These are phyloP conservation scores for Proterorhinus semilunaris DNA, from an alignment of 2,113 vertebrate genomes.

Conservation along the genomic window DNA sequence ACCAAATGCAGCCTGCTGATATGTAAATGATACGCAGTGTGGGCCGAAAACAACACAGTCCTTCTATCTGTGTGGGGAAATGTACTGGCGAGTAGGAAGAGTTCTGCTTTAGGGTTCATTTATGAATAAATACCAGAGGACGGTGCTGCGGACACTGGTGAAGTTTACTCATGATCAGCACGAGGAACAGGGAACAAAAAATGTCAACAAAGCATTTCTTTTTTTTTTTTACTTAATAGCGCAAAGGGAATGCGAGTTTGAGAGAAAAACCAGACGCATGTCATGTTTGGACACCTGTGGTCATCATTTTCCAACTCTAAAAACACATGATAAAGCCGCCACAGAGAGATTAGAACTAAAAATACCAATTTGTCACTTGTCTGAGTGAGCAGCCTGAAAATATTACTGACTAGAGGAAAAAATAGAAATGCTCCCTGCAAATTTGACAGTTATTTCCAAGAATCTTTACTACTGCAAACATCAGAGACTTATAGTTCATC, in stretches of 20 bases:
- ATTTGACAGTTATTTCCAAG: background rate
- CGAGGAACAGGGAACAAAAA: slow-evolving; percentile 21
- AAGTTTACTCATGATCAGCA: slow-evolving; percentile 25
- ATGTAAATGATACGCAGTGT: slow-evolving; percentile 40
- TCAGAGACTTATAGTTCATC: too few species aligned
- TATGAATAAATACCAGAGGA: slow-evolving; percentile 56
- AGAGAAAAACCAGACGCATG: slow-evolving; percentile 36
- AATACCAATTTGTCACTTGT: background rate
- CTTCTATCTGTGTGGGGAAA: slow-evolving; percentile 8
- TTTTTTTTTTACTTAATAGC: background rate
- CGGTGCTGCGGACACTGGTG: slow-evolving; percentile 26
- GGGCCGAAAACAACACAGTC: slow-evolving; percentile 33
- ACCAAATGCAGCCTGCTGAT: slow-evolving; percentile 31
- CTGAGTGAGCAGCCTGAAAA: background rate
- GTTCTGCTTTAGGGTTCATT: slow-evolving; percentile 23
- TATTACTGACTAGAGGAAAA: background rate
- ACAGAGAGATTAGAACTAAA: slow-evolving; percentile 6
- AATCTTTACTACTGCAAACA: too few species aligned
- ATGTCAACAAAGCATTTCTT: slow-evolving; percentile 13
- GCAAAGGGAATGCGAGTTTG: background rate
- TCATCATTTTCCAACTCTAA: background rate
- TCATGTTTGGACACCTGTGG: slow-evolving; percentile 6
- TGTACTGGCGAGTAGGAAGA: slow-evolving; percentile 31
- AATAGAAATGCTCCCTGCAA: background rate
- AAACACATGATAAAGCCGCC: slow-evolving; percentile 22